Evolutionary conservation across 2,888 invertebrate genomes (phyloP).

Genomic region (Hypercompe scribonia): DNA sequence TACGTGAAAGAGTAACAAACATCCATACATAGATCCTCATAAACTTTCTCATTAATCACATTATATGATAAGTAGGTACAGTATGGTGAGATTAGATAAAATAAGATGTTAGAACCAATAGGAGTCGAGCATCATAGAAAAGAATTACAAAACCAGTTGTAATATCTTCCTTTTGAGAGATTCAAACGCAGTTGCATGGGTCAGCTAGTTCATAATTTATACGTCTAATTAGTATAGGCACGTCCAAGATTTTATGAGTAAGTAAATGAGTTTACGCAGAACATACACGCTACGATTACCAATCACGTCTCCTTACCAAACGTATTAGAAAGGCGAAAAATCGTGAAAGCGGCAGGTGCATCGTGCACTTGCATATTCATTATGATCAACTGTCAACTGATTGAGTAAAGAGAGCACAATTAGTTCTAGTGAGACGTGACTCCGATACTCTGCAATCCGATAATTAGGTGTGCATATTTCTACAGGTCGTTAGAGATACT

Average conservation of each 20-base stretch:
- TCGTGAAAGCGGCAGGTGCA: slow-evolving; percentile 50
- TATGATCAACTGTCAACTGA: slow-evolving; percentile 32
- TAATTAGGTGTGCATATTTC: slow-evolving; percentile 15
- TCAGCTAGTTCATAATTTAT: too few relatives aligned
- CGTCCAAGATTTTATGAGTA: slow-evolving; percentile 5
- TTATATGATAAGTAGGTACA: too few relatives aligned
- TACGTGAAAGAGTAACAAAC: too few relatives aligned
- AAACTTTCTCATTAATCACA: too few relatives aligned
- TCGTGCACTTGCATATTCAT: slow-evolving; percentile 47
- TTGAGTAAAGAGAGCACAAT: slow-evolving; percentile 45
- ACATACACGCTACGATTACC: slow-evolving; percentile 18
- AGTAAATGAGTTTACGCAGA: slow-evolving; percentile 15
- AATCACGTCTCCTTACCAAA: slow-evolving; percentile 26
- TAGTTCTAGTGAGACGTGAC: slow-evolving; percentile 32
- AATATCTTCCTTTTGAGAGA: too few relatives aligned
- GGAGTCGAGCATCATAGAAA: too few relatives aligned
- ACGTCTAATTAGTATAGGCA: neutral
- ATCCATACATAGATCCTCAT: too few relatives aligned
- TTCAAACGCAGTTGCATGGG: too few relatives aligned
- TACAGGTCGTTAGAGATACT: neutral
- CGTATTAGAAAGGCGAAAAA: slow-evolving; percentile 50
- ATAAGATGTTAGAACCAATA: too few relatives aligned
- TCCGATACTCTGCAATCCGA: slow-evolving; percentile 20
- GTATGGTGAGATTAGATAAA: too few relatives aligned
- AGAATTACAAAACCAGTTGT: too few relatives aligned